Evolutionary conservation across 2,888 invertebrate genomes (phyloP).

Genomic region (Lymantria dispar): DNA sequence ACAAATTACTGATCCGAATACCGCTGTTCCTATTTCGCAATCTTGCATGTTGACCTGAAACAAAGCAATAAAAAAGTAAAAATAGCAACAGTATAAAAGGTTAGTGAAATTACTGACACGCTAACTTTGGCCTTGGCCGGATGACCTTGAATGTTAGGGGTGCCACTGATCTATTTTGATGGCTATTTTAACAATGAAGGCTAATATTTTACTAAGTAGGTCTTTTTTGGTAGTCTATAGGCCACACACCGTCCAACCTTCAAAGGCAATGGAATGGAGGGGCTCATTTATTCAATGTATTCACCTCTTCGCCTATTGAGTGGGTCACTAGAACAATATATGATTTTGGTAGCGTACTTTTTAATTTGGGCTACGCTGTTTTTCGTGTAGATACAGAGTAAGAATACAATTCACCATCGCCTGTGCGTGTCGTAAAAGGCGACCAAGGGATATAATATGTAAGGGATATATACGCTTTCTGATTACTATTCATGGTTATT

Average conservation of each 20-base stretch:
- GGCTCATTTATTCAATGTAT: too few relatives aligned
- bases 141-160: conserved; percentile 18
- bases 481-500: too few relatives aligned
- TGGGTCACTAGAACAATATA: too few relatives aligned
- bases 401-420: neutral
- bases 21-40: neutral
- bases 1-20: too few relatives aligned
- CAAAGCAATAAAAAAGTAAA: conserved; percentile 7
- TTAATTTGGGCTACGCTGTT: neutral
- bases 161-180: conserved; percentile 34
- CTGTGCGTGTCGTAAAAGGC: neutral
- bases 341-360: too few relatives aligned
- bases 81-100: conserved; percentile 30
- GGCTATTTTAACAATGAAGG: neutral
- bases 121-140: conserved; percentile 39
- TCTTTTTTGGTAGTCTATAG: too few relatives aligned
- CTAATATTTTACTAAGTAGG: too few relatives aligned
- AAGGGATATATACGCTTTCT: too few relatives aligned
- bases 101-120: conserved; percentile 40
- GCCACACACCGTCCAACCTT: too few relatives aligned
- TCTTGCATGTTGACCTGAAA: conserved; percentile 8
- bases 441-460: neutral
- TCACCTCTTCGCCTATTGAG: too few relatives aligned
- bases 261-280: too few relatives aligned
- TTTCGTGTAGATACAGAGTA: neutral